phyloP scores from a whole-genome alignment of 2,888 invertebrate species.

The Aradus depressus region DNA sequence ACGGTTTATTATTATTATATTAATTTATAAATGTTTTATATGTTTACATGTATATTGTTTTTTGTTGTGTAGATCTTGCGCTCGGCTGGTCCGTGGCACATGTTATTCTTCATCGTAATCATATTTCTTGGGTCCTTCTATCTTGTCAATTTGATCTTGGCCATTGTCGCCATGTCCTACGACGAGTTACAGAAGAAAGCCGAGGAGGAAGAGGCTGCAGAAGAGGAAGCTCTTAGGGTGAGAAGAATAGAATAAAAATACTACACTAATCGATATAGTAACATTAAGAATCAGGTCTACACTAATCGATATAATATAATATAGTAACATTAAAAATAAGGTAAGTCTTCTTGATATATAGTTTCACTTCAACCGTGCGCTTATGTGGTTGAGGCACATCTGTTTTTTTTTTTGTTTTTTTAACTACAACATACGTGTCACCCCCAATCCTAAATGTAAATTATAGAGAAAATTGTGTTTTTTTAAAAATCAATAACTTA shows the following conservation, averaged over 20 bases:
- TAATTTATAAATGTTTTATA: conserved; percentile 2
- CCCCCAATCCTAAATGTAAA: no score
- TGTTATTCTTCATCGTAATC: conserved; percentile 95
- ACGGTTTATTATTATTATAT: not conserved
- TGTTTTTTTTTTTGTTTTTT: no score
- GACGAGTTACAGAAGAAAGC: conserved; percentile 97
- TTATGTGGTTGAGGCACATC: no score
- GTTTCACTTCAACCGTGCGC: no score
- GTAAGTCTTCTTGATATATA: no score
- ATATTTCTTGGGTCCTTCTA: conserved; percentile 98
- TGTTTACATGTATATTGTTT: not conserved
- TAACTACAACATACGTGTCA: no score
- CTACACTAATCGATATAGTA: no score
- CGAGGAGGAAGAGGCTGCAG: conserved; percentile 89
- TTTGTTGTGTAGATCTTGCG: conserved; percentile 58
- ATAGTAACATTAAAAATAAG: no score
- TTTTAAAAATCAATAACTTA: no score
- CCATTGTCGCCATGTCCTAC: conserved; percentile 99
- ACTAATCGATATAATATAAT: no score
- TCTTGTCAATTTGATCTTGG: conserved; percentile 97
- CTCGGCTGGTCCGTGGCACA: conserved; percentile 94
- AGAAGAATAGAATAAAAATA: conserved; percentile 31
- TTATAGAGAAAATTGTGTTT: no score
- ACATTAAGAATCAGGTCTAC: no score
- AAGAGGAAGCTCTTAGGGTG: conserved; percentile 86